These are phyloP conservation scores for Coilia nasus DNA, from an alignment of 2,797 vertebrate species.

Conservation along the genomic window DNA sequence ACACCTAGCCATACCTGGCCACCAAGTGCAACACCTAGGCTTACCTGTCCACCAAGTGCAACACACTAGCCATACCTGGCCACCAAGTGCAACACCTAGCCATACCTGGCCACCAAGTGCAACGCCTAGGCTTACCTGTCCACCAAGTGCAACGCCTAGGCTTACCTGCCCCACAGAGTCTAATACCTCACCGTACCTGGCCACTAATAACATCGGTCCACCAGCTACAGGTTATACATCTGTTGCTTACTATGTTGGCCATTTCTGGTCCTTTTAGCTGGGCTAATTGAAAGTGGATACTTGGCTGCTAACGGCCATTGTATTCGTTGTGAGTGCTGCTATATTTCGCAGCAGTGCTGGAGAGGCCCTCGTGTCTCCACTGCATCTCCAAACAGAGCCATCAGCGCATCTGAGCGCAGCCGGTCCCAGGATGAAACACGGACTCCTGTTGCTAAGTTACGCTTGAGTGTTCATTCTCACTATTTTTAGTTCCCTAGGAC, in stretches of 20 bases:
- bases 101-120: neutral
- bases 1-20: neutral
- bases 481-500: constrained; percentile 79
- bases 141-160: too few species aligned
- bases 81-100: neutral
- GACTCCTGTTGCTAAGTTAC: constrained; percentile 84
- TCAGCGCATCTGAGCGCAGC: constrained; percentile 63
- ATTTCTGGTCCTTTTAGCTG: neutral
- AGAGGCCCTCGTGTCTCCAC: neutral
- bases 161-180: too few species aligned
- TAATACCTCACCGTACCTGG: too few species aligned
- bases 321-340: neutral
- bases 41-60: too few species aligned
- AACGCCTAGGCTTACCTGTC: too few species aligned
- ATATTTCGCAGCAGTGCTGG: neutral
- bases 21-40: neutral
- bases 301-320: neutral
- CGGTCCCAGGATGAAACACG: constrained; percentile 78
- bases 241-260: neutral
- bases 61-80: too few species aligned
- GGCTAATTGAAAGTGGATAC: neutral
- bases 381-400: constrained; percentile 10
- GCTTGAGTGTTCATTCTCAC: constrained; percentile 75
- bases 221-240: neutral
- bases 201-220: too few species aligned